Evolutionary conservation across 2,797 vertebrate species (phyloP).

Genomic region (Sphaeramia orbicularis): DNA sequence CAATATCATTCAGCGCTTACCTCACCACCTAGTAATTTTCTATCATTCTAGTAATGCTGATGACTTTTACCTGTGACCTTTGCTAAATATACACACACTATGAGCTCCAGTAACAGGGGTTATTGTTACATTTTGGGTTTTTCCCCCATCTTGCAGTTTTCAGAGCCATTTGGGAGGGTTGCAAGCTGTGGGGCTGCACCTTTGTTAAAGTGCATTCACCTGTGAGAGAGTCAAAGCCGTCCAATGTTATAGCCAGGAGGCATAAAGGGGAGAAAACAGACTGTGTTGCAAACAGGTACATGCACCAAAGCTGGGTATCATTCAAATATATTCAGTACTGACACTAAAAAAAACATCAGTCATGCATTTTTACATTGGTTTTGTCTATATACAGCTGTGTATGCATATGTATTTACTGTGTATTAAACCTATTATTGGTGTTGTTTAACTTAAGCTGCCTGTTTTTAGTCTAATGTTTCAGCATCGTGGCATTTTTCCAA

Average conservation of each 20-base stretch:
- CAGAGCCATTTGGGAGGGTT: conserved; percentile 40
- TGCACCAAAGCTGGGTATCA: not conserved
- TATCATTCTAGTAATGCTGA: conserved; percentile 53
- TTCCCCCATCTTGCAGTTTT: conserved; percentile 51
- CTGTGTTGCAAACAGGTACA: conserved; percentile 18
- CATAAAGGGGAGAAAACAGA: conserved; percentile 5
- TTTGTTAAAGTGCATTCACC: conserved; percentile 77
- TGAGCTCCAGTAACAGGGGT: conserved; percentile 32
- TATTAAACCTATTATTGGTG: too few relatives aligned
- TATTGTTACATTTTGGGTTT: conserved; percentile 34
- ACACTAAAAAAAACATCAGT: too few relatives aligned
- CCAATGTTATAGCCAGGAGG: conserved; percentile 59
- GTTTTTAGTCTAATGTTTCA: too few relatives aligned
- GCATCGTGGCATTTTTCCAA: too few relatives aligned
- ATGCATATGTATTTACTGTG: too few relatives aligned
- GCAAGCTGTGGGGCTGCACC: conserved; percentile 47
- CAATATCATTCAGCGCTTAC: conserved; percentile 18
- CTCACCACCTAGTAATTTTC: conserved; percentile 36
- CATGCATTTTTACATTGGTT: too few relatives aligned
- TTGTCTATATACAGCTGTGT: too few relatives aligned
- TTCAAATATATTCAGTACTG: too few relatives aligned
- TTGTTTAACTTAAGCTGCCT: too few relatives aligned
- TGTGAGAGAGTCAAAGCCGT: conserved; percentile 63
- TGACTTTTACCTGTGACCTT: conserved; percentile 52
- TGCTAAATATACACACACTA: conserved; percentile 41